Evolutionary conservation across 2,113 vertebrate genomes (phyloP), one percentile per base, ranked within the genome.

Genomic region (Arothron firmamentum): DNA sequence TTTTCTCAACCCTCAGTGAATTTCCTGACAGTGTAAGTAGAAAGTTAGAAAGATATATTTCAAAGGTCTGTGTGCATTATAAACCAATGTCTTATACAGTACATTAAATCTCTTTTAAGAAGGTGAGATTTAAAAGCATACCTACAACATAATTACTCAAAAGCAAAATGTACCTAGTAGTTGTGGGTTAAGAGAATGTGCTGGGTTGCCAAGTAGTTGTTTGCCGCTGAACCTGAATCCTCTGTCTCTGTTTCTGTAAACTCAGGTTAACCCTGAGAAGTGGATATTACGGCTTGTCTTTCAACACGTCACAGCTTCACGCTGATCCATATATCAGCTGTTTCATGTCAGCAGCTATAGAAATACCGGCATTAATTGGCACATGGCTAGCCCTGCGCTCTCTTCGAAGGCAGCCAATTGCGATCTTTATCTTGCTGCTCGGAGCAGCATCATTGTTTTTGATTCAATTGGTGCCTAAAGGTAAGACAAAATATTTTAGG

Each of bases 221-320:
- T 11, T 38, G 48, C 48, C 18, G 9, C 18, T 49, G 17, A 14
- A 17, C 51, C 6, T 21, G 5, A 12, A 45, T 12, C 45, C 13
- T n/a, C 45, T 50, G 8, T 6, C 31, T 4, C 41, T 50, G 8
- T 6, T 20, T 4, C 41, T 70, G 38, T 50, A 28, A n/a, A 48
- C 18, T 14, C 56, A 89, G 88, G 66, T 85, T 85, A 25, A 75
- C 61, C 15, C 0, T 77, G 10, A 64, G 8, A 6, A 80, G 86
- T 15, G 91, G 92, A 12, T 96, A 95, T 62, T 94, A 86, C n/a
- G 92, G 91, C 11, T 83, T 96, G 28, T 95, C 93, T 18, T 83
- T 94, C 0, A 94, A 93, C 71, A 92, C 93, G 0, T 88, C 93
- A 1, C 92, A 90, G 60, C 76, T 96, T 64, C 88, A 93, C 0